Percentiles rank a stretch among this genome's conserved stretches.
Conservation (phyloP, 92 coral and sea anemone species). For the Actinernus sp. region DNA sequence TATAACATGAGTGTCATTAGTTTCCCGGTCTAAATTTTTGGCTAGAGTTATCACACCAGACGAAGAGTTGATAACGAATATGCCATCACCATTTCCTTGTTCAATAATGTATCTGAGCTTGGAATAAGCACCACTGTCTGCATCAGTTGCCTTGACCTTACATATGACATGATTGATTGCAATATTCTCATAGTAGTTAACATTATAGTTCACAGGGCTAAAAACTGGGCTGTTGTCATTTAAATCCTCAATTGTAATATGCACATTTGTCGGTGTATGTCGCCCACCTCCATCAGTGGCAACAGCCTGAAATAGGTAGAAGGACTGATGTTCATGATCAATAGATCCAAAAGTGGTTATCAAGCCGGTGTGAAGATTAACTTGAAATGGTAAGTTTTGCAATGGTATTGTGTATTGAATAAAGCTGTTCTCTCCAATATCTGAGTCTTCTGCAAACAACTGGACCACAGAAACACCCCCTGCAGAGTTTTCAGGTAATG, state of each 20-base stretch:
- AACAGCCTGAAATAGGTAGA: slow-evolving; percentile 57
- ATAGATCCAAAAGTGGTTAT: slow-evolving; percentile 59
- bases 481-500: slow-evolving; percentile 67
- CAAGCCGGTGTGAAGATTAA: slow-evolving; percentile 69
- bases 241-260: slow-evolving; percentile 70
- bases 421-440: slow-evolving; percentile 70
- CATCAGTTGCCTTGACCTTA: slow-evolving; percentile 74
- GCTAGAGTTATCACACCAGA: slow-evolving; percentile 66
- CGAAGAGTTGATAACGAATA: slow-evolving; percentile 54
- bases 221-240: slow-evolving; percentile 92
- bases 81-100: slow-evolving; percentile 66
- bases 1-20: slow-evolving; percentile 69
- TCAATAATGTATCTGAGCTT: slow-evolving; percentile 56
- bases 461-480: slow-evolving; percentile 49
- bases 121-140: slow-evolving; percentile 83
- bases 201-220: slow-evolving; percentile 56
- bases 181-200: slow-evolving; percentile 67
- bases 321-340: slow-evolving; percentile 71
- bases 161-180: slow-evolving; percentile 43
- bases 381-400: slow-evolving; percentile 47
- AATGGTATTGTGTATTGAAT: slow-evolving; percentile 53
- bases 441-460: slow-evolving; percentile 81
- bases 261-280: slow-evolving; percentile 52
- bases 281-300: slow-evolving; percentile 94
- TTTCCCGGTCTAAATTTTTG: slow-evolving; percentile 85